These are phyloP conservation scores for Phalloptychus januarius DNA, from an alignment of 2,797 vertebrate species.

Conservation along the genomic window DNA sequence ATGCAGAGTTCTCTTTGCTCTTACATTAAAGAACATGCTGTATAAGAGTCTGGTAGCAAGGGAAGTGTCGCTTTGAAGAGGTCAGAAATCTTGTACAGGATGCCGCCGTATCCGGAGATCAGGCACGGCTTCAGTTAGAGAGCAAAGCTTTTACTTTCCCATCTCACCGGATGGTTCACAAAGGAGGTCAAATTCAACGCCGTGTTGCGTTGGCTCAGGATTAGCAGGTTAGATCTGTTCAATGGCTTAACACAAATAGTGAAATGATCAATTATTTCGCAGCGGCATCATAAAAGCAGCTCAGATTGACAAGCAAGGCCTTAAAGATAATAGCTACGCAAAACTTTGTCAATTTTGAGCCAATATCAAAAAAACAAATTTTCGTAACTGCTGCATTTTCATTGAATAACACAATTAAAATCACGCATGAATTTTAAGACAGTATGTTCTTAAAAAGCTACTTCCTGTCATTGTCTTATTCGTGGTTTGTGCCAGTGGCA, in stretches of 20 bases:
- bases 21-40: conserved; percentile 60
- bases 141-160: conserved; percentile 2
- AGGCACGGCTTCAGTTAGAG: conserved; percentile 5
- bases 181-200: not conserved
- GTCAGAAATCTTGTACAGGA: conserved; percentile 20
- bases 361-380: too few relatives aligned
- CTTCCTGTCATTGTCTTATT: too few relatives aligned
- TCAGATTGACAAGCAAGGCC: not conserved
- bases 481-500: too few relatives aligned
- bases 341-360: too few relatives aligned
- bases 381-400: too few relatives aligned
- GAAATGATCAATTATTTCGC: not conserved
- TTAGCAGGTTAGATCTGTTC: not conserved
- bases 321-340: not conserved
- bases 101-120: conserved; percentile 14
- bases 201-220: too few relatives aligned
- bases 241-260: not conserved
- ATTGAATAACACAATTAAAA: too few relatives aligned
- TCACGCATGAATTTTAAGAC: too few relatives aligned
- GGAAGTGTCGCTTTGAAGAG: conserved; percentile 18
- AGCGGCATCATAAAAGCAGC: not conserved
- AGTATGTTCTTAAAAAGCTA: too few relatives aligned
- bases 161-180: not conserved
- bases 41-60: conserved; percentile 53
- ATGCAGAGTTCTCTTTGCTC: conserved; percentile 38